A percentile compares a stretch with the other conserved stretches of the same genome.
Evolutionary conservation across 2,888 invertebrate genomes (phyloP).

Genomic region (Luffia ferchaultella): DNA sequence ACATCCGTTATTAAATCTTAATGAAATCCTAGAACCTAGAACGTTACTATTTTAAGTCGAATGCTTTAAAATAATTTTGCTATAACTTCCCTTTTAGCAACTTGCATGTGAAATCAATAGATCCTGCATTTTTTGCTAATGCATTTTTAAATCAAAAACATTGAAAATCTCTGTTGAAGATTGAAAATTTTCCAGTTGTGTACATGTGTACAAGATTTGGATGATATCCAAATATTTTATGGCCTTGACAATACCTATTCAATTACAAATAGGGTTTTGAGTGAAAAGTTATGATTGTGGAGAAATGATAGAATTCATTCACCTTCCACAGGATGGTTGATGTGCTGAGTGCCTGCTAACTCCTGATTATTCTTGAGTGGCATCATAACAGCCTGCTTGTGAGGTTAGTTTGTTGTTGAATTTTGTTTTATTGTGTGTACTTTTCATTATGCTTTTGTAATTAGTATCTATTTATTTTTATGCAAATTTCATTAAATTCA

Average conservation of each 20-base stretch:
- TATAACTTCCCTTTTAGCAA: not conserved
- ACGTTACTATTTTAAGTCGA: no score
- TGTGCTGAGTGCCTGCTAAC: conserved; percentile 39
- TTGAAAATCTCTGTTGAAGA: conserved; percentile 25
- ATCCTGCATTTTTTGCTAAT: not conserved
- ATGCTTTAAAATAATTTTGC: not conserved
- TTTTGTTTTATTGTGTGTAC: conserved; percentile 16
- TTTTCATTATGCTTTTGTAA: no score
- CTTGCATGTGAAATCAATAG: not conserved
- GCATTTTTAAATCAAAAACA: conserved; percentile 8
- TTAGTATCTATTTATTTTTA: no score
- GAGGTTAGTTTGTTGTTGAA: conserved; percentile 45
- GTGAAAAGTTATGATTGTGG: conserved; percentile 21
- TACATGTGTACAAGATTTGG: conserved; percentile 50
- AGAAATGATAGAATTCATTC: conserved; percentile 23
- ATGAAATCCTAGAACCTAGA: not conserved
- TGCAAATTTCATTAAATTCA: no score
- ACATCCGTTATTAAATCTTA: not conserved
- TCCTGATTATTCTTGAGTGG: conserved; percentile 55
- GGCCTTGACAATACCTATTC: conserved; percentile 51
- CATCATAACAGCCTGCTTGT: conserved; percentile 57
- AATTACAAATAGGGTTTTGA: conserved; percentile 31
- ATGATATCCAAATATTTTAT: conserved; percentile 41
- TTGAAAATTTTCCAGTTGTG: conserved; percentile 42
- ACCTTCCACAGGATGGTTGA: conserved; percentile 60